Evolutionary conservation across 2,888 invertebrate species (phyloP).

Genomic region (Sacculina carcini): DNA sequence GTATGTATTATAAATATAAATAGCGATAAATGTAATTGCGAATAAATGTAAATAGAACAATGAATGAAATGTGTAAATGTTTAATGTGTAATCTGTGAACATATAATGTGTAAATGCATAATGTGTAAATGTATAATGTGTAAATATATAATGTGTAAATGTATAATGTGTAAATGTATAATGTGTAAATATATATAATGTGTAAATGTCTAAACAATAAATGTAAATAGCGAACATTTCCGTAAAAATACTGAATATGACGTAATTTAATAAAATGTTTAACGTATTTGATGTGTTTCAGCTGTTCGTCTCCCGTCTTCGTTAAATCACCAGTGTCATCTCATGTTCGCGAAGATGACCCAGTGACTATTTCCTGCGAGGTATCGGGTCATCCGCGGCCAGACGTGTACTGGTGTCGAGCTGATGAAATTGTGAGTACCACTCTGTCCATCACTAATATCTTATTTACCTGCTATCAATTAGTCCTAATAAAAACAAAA

Average conservation of each 20-base stretch:
- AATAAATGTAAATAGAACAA: neutral
- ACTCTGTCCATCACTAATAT: too few relatives aligned
- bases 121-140: too few relatives aligned
- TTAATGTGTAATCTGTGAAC: neutral
- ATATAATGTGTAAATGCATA: too few relatives aligned
- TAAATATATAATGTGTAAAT: too few relatives aligned
- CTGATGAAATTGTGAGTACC: too few relatives aligned
- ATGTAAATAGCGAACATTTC: neutral
- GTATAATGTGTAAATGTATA: too few relatives aligned
- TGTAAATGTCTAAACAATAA: neutral
- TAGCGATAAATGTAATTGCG: neutral
- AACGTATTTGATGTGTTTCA: too few relatives aligned
- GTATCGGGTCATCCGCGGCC: slow-evolving; percentile 70
- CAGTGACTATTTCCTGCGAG: slow-evolving; percentile 59
- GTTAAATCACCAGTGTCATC: slow-evolving; percentile 53
- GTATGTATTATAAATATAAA: slow-evolving; percentile 1
- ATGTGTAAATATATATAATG: too few relatives aligned
- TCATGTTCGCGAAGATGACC: slow-evolving; percentile 58
- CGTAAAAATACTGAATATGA: neutral
- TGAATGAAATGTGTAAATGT: neutral
- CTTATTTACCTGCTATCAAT: too few relatives aligned
- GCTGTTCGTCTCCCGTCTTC: slow-evolving; percentile 57
- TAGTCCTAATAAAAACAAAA: too few relatives aligned
- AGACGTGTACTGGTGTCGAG: slow-evolving; percentile 24
- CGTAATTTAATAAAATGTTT: too few relatives aligned